Base-by-base conservation (phyloP, 2,888 invertebrate genomes). In the Ametastegia equiseti region DNA sequence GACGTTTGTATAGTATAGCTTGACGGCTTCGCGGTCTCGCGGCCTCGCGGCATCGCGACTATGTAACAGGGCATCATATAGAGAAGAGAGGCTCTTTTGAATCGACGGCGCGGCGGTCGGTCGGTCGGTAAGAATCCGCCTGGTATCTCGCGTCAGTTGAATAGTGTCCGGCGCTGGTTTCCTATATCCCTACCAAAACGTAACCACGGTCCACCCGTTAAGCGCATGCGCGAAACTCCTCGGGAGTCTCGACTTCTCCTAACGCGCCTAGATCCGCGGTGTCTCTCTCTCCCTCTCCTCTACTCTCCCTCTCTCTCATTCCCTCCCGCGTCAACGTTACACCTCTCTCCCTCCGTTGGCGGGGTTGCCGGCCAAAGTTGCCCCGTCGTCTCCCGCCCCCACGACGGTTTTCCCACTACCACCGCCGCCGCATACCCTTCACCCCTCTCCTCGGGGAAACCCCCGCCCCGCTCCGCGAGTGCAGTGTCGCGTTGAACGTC, bases 321-420 rank as follows among this genome's bases (percentile, higher is more conserved):
- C n/a, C 93, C 94, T 93, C 93, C 93, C 93, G 93, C 93, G 93
- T 93, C 92, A 92, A 93, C 93, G 92, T 92, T 92, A 92, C 92
- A 90, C 88, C 83, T 82, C 83, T 80, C 81, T 80, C 79, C 86
- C 86, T 89, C 90, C 92, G 91, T 91, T 91, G 91, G 92, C 7
- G 91, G 92, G 92, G 92, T 9, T 19, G 23, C 19, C 54, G 92
- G 92, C 89, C 88, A 83, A 92, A 93, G 92, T 93, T 93, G 93
- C 94, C 93, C 93, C 92, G 91, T 89, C 90, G 94, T 94, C 65
- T 92, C 93, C 93, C 93, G 94, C 93, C 93, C 94, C 93, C 93
- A 42, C 36, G 82, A 73, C 84, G 80, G 82, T 69, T 63, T 63
- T 83, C 83, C 84, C 84, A 82, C 80, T 54, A 69, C 81, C 30